Evolutionary conservation across 1,140 invertebrate species (phyloP), one percentile per base, ranked within the genome.

Genomic region (Anoplophora glabripennis): DNA sequence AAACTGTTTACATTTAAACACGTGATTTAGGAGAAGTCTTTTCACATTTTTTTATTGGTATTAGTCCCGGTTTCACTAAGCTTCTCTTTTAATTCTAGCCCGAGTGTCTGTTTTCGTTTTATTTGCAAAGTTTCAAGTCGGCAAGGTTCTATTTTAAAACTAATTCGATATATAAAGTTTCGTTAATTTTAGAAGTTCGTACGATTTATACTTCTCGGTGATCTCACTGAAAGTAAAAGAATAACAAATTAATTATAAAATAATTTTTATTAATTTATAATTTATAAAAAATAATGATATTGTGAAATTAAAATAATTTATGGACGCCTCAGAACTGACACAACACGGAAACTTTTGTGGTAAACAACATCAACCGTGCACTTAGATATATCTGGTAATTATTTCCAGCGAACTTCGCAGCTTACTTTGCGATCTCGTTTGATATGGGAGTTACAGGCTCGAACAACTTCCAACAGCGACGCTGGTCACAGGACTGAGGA

Each of bases 101-200:
- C 21, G 21, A 28, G 5, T 28, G 21, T 28, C 21, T 28, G 21
- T 28, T 28, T 28, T 28, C 21, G 21, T 28, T 28, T 28, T 28
- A 28, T 28, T 28, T 28, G 21, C 21, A 28, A 28, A 28, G 21
- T 53, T 53, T 42, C 14, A 33, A 54, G 40, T 5, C 44, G 28
- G 44, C 33, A 41, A 10, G 11, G 37, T 49, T 61, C 59, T 61
- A 61, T 61, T 57, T 61, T 61, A 52, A 57, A 61, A 59, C 49
- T 53, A 59, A 41, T 45, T 46, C 36, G 36, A 33, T 33, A 52
- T 44, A 38, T 17, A 44, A 54, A 34, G 37, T 44, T 54, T 33
- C 37, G 33, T 10, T 56, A 52, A 35, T 40, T 42, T 57, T 53
- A 57, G 48, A 40, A 57, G 48, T 61, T 57, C 48, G 54, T 51